Conservation (phyloP, 1,140 invertebrate genomes). For the Drosophila saltans region DNA sequence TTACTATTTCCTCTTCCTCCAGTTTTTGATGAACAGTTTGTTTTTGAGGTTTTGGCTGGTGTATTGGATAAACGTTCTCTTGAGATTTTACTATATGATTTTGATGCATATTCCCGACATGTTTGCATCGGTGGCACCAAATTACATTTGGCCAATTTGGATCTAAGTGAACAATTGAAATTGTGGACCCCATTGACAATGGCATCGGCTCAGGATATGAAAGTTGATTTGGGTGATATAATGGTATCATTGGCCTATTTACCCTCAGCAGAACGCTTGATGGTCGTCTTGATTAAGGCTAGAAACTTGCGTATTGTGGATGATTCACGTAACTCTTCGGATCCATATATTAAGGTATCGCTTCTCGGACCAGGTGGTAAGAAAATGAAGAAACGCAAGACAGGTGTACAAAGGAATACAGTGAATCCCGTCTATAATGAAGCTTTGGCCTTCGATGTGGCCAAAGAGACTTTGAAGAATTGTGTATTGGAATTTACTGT, state of each 20-base stretch:
- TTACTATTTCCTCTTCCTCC: constrained; percentile 55
- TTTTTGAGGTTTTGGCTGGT: constrained; percentile 88
- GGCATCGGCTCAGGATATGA: constrained; percentile 82
- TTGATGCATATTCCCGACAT: constrained; percentile 88
- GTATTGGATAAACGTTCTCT: constrained; percentile 84
- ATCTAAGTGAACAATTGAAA: constrained; percentile 83
- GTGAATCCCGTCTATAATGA: constrained; percentile 94
- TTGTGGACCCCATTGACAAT: constrained; percentile 84
- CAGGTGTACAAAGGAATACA: constrained; percentile 92
- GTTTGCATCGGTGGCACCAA: constrained; percentile 85
- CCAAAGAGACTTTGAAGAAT: constrained; percentile 85
- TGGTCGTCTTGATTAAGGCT: constrained; percentile 87
- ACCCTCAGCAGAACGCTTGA: constrained; percentile 87
- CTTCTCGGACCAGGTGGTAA: constrained; percentile 91
- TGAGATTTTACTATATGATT: constrained; percentile 86
- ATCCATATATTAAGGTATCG: constrained; percentile 94
- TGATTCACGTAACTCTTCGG: constrained; percentile 85
- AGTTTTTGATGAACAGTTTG: constrained; percentile 89
- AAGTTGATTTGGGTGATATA: constrained; percentile 86
- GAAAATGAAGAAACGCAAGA: constrained; percentile 94
- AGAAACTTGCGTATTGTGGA: constrained; percentile 86
- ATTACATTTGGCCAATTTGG: constrained; percentile 84
- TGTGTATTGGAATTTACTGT: constrained; percentile 85
- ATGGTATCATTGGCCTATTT: constrained; percentile 89
- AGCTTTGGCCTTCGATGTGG: constrained; percentile 92